Base-by-base conservation (phyloP, 2,113 vertebrate species). In the Myotis lucifugus region DNA sequence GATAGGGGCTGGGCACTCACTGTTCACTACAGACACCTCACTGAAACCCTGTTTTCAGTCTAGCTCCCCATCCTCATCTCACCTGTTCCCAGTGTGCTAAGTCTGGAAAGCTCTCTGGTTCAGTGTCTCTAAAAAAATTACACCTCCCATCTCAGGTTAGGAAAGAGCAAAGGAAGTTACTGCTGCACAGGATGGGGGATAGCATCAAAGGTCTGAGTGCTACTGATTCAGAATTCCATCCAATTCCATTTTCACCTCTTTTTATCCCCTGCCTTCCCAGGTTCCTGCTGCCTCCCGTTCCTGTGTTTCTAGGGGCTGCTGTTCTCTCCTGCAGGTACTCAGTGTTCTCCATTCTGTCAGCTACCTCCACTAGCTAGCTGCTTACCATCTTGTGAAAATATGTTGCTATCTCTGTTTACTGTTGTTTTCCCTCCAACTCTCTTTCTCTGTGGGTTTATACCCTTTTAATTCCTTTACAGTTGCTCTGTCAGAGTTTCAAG, bases 341-440 rank as follows among this genome's bases (percentile, higher is more conserved):
- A 74, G 11, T 29, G 90, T 73, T 50, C 32, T 67, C 66, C 19
- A 66, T 19, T 37, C 10, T 17, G 14, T n/a, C 34, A 61, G 46
- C 14, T 82, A 29, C 32, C 46, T 34, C 21, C 6, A 32, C 32
- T 6, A 11, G 72, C 54, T 42, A 59, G 46, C 42, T 64, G 25
- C 42, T 32, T 83, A 77, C 27, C 25, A 13, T 67, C 64, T 91
- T 67, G 14, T 85, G 59, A 74, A 94, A 94, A 64, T 91, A 70
- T 19, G 14, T 32, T 85, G n/a, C 25, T 50, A 40, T 42, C 46
- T 52, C 34, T 81, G 25, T 59, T 84, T 69, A 78, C 40, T 50
- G 37, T 50, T 90, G 56, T 48, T 91, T 93, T 73, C 21, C 69
- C 17, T 83, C 64, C 52, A 46, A 18, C 17, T 64, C 8, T 61